phyloP scores from a whole-genome alignment of 37 sponge, comb jelly and placozoan genomes.

The Bolinopsis microptera region DNA sequence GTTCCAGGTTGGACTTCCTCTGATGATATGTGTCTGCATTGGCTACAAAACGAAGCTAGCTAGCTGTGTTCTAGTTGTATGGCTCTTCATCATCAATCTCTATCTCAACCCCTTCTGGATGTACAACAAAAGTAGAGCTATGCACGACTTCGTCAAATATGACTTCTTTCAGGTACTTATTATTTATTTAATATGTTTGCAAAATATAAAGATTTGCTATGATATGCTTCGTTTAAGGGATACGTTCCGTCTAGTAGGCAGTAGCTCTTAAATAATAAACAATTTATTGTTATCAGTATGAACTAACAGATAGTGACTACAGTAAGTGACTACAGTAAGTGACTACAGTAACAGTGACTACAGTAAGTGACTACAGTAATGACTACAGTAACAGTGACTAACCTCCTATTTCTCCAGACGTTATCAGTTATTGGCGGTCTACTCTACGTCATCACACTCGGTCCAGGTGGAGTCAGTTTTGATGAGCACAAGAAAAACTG shows the following conservation, averaged over 20 bases:
- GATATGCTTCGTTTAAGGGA: too few relatives aligned
- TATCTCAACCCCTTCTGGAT: conserved; percentile 91
- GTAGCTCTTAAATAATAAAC: too few relatives aligned
- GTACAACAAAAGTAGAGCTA: conserved; percentile 71
- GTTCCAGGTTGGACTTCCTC: conserved; percentile 59
- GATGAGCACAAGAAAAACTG: conserved; percentile 98
- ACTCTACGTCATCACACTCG: conserved; percentile 89
- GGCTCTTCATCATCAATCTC: conserved; percentile 77
- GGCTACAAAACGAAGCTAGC: conserved; percentile 95
- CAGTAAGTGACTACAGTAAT: too few relatives aligned
- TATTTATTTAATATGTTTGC: neutral
- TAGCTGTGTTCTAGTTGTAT: conserved; percentile 83
- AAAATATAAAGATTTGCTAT: too few relatives aligned
- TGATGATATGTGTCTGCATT: conserved; percentile 85
- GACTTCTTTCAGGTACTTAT: conserved; percentile 82
- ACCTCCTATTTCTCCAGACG: conserved; percentile 71
- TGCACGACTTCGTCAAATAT: conserved; percentile 95
- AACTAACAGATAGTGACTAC: too few relatives aligned
- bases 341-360: too few relatives aligned
- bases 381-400: too few relatives aligned
- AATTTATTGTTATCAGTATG: too few relatives aligned
- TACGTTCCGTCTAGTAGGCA: too few relatives aligned
- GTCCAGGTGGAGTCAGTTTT: conserved; percentile 95
- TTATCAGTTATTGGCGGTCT: conserved; percentile 97
- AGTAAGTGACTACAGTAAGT: too few relatives aligned